These are phyloP conservation scores for Calycopis cecrops DNA, from an alignment of 1,140 invertebrate genomes.

Conservation along the genomic window DNA sequence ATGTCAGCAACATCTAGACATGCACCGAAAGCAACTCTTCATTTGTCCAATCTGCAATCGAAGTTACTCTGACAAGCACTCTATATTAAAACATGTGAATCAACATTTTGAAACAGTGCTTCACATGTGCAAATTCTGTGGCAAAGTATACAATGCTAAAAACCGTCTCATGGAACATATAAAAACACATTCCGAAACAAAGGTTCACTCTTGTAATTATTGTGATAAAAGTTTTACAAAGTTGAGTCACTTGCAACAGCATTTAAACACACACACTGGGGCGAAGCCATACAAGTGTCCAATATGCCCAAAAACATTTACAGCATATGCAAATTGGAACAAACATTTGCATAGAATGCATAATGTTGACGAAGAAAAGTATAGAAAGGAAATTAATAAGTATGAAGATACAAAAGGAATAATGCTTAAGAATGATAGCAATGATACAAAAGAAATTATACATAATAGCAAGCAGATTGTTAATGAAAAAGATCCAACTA, in stretches of 20 bases:
- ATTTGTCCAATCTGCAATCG: slow-evolving; percentile 50
- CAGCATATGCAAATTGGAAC: slow-evolving; percentile 43
- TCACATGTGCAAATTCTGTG: slow-evolving; percentile 57
- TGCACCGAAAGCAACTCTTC: slow-evolving; percentile 45
- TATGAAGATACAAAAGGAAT: not conserved
- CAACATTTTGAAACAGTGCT: slow-evolving; percentile 52
- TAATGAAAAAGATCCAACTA: slow-evolving; percentile 1
- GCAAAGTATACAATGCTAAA: slow-evolving; percentile 46
- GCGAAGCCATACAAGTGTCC: slow-evolving; percentile 45
- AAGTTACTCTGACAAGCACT: slow-evolving; percentile 44
- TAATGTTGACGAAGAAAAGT: slow-evolving; percentile 25
- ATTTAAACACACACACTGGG: slow-evolving; percentile 51
- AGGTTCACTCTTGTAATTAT: slow-evolving; percentile 39
- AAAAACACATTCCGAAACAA: slow-evolving; percentile 41
- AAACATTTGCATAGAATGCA: slow-evolving; percentile 55
- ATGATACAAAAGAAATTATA: not conserved
- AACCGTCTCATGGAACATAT: slow-evolving; percentile 45
- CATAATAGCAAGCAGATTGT: slow-evolving; percentile 12
- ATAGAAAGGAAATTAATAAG: not conserved
- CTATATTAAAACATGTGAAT: slow-evolving; percentile 43
- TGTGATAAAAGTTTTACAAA: slow-evolving; percentile 53
- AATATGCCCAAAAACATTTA: slow-evolving; percentile 49
- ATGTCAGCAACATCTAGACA: slow-evolving; percentile 43
- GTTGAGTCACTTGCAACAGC: slow-evolving; percentile 36
- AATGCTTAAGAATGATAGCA: slow-evolving; percentile 7